A percentile compares a stretch with the other conserved stretches of the same genome.
These are phyloP conservation scores for Seriola dumerili DNA, from an alignment of 2,113 vertebrate species.

Conservation along the genomic window DNA sequence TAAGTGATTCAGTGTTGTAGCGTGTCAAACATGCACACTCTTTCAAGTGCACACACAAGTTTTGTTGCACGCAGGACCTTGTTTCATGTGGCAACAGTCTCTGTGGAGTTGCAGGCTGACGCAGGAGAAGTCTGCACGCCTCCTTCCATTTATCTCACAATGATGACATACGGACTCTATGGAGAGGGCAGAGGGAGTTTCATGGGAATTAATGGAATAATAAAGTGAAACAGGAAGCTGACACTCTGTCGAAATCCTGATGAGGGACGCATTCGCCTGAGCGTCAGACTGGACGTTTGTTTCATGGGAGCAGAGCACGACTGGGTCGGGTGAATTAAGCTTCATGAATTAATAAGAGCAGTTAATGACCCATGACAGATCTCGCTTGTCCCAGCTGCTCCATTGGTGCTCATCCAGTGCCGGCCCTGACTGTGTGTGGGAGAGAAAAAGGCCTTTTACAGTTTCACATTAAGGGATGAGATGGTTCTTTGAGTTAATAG, in stretches of 20 bases:
- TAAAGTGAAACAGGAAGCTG: slow-evolving; percentile 48
- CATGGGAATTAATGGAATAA: slow-evolving; percentile 38
- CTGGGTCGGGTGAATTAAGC: slow-evolving; percentile 58
- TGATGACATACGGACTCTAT: slow-evolving; percentile 25
- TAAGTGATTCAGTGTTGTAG: neutral
- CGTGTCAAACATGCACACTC: neutral
- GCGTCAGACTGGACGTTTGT: slow-evolving; percentile 53
- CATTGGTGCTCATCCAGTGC: slow-evolving; percentile 51
- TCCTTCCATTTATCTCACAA: slow-evolving; percentile 37
- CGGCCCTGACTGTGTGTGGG: slow-evolving; percentile 42
- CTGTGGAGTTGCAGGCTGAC: slow-evolving; percentile 50
- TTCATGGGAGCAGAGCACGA: slow-evolving; percentile 47
- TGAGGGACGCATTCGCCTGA: slow-evolving; percentile 13
- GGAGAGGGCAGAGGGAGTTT: slow-evolving; percentile 25
- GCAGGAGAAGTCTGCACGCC: slow-evolving; percentile 35
- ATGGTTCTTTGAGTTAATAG: slow-evolving; percentile 52
- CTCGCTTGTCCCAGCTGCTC: slow-evolving; percentile 69
- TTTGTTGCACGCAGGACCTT: slow-evolving; percentile 40
- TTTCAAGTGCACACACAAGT: slow-evolving; percentile 28
- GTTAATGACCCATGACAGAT: slow-evolving; percentile 72
- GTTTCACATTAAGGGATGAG: slow-evolving; percentile 47
- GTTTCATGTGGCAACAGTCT: slow-evolving; percentile 51
- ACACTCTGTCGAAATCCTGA: slow-evolving; percentile 39
- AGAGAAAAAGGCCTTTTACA: slow-evolving; percentile 53
- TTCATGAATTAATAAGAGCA: slow-evolving; percentile 73